Base-by-base conservation (phyloP, 2,797 vertebrate species). In the Myioborus miniatus region DNA sequence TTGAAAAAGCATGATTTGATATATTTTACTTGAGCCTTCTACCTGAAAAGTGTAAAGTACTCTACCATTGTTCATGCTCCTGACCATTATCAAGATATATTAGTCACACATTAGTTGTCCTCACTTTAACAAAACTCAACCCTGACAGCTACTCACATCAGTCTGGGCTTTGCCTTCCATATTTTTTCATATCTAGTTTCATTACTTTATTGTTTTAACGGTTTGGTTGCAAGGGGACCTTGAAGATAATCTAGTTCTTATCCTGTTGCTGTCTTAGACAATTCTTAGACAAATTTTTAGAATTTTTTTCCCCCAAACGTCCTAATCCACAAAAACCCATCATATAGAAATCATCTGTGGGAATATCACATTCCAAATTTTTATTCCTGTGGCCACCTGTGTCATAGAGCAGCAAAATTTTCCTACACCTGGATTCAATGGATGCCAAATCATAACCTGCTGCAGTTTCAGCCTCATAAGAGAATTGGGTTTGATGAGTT, bases 261-360 rank as follows among this genome's bases (percentile, higher is more conserved):
- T 2, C 37, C 37, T 1, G 0, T 23, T 46, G 13, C n/a, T 0
- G 0, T 37, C 12, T 70, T 41, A 46, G 23, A 71, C 23, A 77
- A 5, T 7, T 70, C 20, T 65, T 52, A 30, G 13, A 53, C 1
- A 17, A 55, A 32, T 26, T 59, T 78, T 64, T 64, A 34, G 20
- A 17, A 36, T 0, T 29, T 55, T 26, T 46, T 16, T 44, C 2
- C 26, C n/a, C 9, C 32, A 59, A 70, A 52, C 29, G 36, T 62
- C 24, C 29, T 53, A 74, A 68, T 22, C 41, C 26, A 37, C 46
- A 52, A 11, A 67, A 46, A 21, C 27, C 22, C 7, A 41, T 13
- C 30, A 24, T 14, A 43, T 15, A 26, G 11, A 81, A 62, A 44
- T 37, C 1, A 44, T 8, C 2, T 24, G 9, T 17, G 15, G 20